Base-by-base conservation (phyloP, 2,113 vertebrate genomes). In the Cromileptes altivelis region DNA sequence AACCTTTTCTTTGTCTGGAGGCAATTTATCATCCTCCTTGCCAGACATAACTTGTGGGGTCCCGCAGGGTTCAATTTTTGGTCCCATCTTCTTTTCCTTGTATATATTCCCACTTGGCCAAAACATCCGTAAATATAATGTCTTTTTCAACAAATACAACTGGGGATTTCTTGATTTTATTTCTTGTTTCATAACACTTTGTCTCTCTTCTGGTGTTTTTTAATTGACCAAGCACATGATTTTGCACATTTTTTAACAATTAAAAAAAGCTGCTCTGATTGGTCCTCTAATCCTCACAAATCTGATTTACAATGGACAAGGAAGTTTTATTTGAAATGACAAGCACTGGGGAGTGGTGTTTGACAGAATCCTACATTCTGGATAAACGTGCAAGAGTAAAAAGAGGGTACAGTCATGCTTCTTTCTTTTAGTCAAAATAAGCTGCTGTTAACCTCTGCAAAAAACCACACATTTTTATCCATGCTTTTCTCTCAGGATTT, bases 41-140 rank as follows among this genome's bases (percentile, higher is more conserved):
- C 58, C 62, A 86, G 62, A 83, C 70, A 72, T 58, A 70, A 85
- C n/a, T 69, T 77, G 55, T 21, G 84, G 80, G 11, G 64, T 85
- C 81, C 81, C 58, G 10, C 84, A 90, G 82, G 88, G 81, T 87
- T 90, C 75, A 62, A 37, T 83, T 82, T 80, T 73, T 49, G 67
- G 71, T 69, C 82, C 71, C 15, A 52, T 75, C 15, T 71, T 52
- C 1, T 84, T 87, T 71, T 78, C 14, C 21, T 23, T 76, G 63
- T 77, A 6, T 25, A 75, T 75, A 52, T 60, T 83, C 45, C 50
- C 40, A 65, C 30, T 75, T 58, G n/a, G 17, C 27, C 19, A 18
- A 15, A 68, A 72, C 74, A 53, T 89, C 57, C 19, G 6, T 83
- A 58, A 81, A 81, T 27, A 14, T 27, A 56, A 25, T 42, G 30